phyloP scores from a whole-genome alignment of 2,113 vertebrate species.

The Pao palembangensis region DNA sequence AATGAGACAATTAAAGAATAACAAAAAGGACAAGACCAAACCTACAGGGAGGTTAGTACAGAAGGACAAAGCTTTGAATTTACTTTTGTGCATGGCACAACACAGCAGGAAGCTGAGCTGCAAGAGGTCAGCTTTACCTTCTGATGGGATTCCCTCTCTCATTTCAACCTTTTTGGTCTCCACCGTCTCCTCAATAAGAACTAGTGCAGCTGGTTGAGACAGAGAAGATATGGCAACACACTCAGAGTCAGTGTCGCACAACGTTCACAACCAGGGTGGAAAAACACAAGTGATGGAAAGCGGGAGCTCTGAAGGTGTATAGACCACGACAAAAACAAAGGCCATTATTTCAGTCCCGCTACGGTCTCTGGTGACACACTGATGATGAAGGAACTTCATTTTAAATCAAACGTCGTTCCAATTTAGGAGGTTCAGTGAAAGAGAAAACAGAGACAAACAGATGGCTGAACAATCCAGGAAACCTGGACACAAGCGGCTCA shows the following conservation, averaged over 20 bases:
- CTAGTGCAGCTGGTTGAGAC: conserved; percentile 69
- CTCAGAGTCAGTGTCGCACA: not conserved
- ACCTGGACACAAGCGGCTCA: too few relatives aligned
- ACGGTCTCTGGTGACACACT: too few relatives aligned
- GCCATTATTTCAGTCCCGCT: too few relatives aligned
- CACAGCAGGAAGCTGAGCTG: conserved; percentile 2
- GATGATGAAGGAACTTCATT: too few relatives aligned
- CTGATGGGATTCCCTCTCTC: conserved; percentile 69
- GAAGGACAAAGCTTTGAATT: not conserved
- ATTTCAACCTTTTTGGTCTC: conserved; percentile 76
- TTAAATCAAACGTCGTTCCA: too few relatives aligned
- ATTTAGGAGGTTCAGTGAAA: too few relatives aligned
- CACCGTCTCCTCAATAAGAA: conserved; percentile 76
- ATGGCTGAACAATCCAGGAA: too few relatives aligned
- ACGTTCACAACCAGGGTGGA: too few relatives aligned
- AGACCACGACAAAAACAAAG: too few relatives aligned
- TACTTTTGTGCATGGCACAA: not conserved
- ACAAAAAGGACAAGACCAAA: not conserved
- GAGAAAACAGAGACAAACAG: too few relatives aligned
- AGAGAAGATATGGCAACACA: conserved; percentile 14
- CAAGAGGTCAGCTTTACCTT: conserved; percentile 58
- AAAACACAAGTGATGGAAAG: too few relatives aligned
- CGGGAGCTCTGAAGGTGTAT: too few relatives aligned
- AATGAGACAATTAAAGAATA: not conserved
- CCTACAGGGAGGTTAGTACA: not conserved